These are phyloP conservation scores for Varroa destructor DNA, from an alignment of 1,140 invertebrate genomes.

Conservation along the genomic window DNA sequence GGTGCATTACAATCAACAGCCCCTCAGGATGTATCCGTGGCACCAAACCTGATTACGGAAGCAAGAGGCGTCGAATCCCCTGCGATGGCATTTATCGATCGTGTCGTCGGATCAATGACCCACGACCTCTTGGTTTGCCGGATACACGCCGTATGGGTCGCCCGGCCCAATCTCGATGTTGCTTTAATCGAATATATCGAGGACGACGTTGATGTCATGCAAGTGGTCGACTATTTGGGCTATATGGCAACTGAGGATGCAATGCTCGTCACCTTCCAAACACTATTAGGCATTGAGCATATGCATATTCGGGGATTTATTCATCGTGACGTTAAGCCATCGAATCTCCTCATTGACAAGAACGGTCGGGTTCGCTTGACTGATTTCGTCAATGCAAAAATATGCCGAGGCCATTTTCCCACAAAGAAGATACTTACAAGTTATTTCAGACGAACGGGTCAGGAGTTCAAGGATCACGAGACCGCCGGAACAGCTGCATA, in stretches of 20 bases:
- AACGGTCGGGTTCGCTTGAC: not conserved
- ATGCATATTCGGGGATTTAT: constrained; percentile 1
- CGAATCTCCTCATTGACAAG: not conserved
- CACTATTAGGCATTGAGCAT: not conserved
- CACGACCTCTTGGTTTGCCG: constrained; percentile 6
- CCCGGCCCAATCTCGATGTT: not conserved
- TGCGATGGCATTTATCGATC: not conserved
- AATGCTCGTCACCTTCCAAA: not conserved
- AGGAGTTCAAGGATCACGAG: constrained; percentile 15
- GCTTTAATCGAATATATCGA: constrained; percentile 4
- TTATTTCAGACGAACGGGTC: not conserved
- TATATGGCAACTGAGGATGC: not conserved
- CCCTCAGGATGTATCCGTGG: too few species aligned
- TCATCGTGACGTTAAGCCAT: not conserved
- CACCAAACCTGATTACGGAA: too few species aligned
- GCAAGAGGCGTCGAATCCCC: too few species aligned
- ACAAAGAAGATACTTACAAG: not conserved
- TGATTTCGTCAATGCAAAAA: not conserved
- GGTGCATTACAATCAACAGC: too few species aligned
- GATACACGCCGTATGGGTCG: not conserved
- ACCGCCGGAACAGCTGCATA: not conserved
- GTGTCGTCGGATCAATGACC: constrained; percentile 1
- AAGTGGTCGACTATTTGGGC: constrained; percentile 6
- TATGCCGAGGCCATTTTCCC: constrained; percentile 6
- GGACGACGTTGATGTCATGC: not conserved